Evolutionary conservation across 2,797 vertebrate genomes (phyloP).

Genomic region (Oceanodroma leucorhoa): DNA sequence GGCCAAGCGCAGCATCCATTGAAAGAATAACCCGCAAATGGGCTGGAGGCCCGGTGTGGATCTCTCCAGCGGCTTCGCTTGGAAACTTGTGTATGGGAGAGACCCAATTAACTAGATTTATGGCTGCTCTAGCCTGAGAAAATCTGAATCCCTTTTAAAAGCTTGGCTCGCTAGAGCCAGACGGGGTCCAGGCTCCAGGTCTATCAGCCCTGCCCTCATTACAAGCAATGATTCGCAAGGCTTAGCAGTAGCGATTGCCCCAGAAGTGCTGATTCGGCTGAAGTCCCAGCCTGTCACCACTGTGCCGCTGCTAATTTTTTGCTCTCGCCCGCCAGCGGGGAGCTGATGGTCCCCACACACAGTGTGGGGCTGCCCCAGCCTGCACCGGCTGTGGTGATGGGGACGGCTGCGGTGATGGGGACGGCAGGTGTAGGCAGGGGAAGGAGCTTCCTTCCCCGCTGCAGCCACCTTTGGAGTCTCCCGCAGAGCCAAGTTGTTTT

Average conservation of each 20-base stretch:
- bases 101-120: conserved; percentile 69
- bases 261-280: conserved; percentile 38
- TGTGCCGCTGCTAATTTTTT: neutral
- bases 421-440: neutral
- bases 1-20: conserved; percentile 17
- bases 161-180: conserved; percentile 44
- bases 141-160: conserved; percentile 57
- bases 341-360: neutral
- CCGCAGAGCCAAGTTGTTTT: neutral
- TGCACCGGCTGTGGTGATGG: accelerated
- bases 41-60: conserved; percentile 39
- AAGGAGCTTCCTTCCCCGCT: neutral
- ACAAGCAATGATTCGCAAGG: neutral
- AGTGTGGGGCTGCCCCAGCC: neutral
- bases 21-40: conserved; percentile 19
- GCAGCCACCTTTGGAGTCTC: neutral
- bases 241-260: neutral
- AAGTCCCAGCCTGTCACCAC: neutral
- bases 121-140: conserved; percentile 66
- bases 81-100: conserved; percentile 58
- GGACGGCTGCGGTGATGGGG: too few relatives aligned
- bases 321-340: neutral
- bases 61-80: conserved; percentile 34
- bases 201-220: conserved; percentile 41
- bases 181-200: conserved; percentile 42